A percentile compares a stretch with the other conserved stretches of the same genome.
phyloP scores from a whole-genome alignment of 2,888 invertebrate genomes.

The Junonia oenone region DNA sequence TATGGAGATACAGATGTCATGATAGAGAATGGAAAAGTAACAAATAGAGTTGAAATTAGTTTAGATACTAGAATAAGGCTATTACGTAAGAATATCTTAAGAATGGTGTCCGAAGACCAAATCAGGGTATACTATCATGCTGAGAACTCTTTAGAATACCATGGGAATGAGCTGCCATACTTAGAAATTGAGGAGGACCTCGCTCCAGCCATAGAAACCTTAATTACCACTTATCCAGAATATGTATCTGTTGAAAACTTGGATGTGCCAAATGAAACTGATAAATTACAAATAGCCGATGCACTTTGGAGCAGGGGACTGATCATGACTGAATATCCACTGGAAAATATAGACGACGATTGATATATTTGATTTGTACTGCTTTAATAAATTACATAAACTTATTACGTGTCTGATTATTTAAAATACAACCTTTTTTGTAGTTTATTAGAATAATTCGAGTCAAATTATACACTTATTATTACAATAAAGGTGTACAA shows the following conservation, averaged over 20 bases:
- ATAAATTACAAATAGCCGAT: slow-evolving; percentile 82
- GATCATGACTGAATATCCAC: slow-evolving; percentile 84
- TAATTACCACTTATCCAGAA: slow-evolving; percentile 87
- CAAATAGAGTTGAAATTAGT: slow-evolving; percentile 82
- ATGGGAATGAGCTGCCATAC: slow-evolving; percentile 84
- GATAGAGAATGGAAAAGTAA: slow-evolving; percentile 80
- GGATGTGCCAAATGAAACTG: slow-evolving; percentile 81
- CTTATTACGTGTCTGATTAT: neutral
- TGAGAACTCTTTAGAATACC: slow-evolving; percentile 92
- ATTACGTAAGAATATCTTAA: slow-evolving; percentile 75
- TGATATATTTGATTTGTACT: slow-evolving; percentile 33
- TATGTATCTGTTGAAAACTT: slow-evolving; percentile 86
- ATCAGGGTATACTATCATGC: slow-evolving; percentile 88
- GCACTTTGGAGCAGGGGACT: slow-evolving; percentile 92
- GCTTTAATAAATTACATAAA: neutral
- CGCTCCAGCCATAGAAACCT: slow-evolving; percentile 84
- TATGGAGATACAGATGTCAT: slow-evolving; percentile 86
- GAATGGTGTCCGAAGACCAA: slow-evolving; percentile 82
- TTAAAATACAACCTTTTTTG: too few species aligned
- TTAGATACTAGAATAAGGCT: slow-evolving; percentile 82
- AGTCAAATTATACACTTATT: too few species aligned
- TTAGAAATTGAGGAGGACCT: slow-evolving; percentile 85
- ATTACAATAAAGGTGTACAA: too few species aligned
- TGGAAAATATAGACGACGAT: slow-evolving; percentile 68
- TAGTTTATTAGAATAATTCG: too few species aligned